These are phyloP conservation scores for Gorsachius goisagi DNA, from an alignment of 2,113 vertebrate species.

Conservation along the genomic window DNA sequence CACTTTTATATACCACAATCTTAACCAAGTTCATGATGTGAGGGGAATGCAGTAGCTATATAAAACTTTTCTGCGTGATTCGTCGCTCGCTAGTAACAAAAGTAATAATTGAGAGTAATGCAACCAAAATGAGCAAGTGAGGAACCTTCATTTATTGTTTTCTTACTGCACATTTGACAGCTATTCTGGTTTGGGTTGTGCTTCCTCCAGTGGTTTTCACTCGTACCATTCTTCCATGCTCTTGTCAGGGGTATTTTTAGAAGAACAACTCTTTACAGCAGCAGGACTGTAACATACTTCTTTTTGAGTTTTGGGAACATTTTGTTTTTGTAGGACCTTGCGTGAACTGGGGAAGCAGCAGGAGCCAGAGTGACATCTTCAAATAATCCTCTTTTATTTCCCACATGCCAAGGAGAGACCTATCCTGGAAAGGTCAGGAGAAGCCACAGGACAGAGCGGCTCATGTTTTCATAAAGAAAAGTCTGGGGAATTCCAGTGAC, in stretches of 20 bases:
- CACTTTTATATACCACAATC: neutral
- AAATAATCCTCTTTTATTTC: conserved; percentile 24
- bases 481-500: neutral
- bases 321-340: neutral
- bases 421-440: conserved; percentile 2
- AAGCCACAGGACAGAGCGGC: neutral
- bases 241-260: neutral
- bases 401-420: neutral
- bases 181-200: neutral
- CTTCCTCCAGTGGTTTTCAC: neutral
- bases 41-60: neutral
- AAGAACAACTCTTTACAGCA: neutral
- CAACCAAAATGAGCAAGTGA: neutral
- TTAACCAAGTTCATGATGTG: neutral
- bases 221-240: neutral
- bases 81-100: neutral
- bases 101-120: neutral
- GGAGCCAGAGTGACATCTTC: neutral
- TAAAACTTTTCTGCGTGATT: neutral
- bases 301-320: neutral
- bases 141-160: neutral
- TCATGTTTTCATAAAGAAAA: neutral
- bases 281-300: neutral
- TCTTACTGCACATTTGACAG: neutral
- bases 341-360: neutral